Evolutionary conservation across 1,140 invertebrate species (phyloP), one percentile per base, ranked within the genome.

Genomic region (Cylas formicarius): DNA sequence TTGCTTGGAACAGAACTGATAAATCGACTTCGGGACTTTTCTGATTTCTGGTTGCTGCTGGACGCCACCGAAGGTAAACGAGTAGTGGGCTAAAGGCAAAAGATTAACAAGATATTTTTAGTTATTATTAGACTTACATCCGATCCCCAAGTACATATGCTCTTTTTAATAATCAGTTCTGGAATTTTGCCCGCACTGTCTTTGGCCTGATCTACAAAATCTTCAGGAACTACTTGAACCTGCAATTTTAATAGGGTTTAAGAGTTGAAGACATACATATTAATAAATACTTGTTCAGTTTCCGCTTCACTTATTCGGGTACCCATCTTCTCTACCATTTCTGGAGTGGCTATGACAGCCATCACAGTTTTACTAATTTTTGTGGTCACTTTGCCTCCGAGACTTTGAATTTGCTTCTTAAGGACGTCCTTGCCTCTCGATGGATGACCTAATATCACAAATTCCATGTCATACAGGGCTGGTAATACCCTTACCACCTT

Each of bases 111-210:
- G 14, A n/a, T n/a, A 28, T 45, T 36, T 26, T 17, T 6, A 35
- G 29, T 23, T 6, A 19, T 21, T 21, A 31, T 8, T n/a, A 22
- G 36, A 71, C 69, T 69, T 69, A 82, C 78, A 67, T 89, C 81
- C n/a, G 78, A 76, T 6, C 86, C 87, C 88, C 88, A 92, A 37
- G 76, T 67, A n/a, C 80, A 81, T 44, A 91, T 80, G 43, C 74
- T 80, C 58, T 84, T 81, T 53, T 82, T 76, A 22, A 74, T 75
- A 26, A 92, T 80, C 18, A 82, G 60, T 44, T 80, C 69, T 13
- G 75, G 65, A 3, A 81, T 66, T 17, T 78, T 75, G 8, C 73
- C 58, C 11, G 65, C 64, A 46, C 72, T 75, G 4, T 72, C 62
- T 46, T 77, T 73, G 0, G 81, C 79, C 44, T 75, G 67, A 49